These are phyloP conservation scores for Macrosteles quadrilineatus DNA, from an alignment of 1,140 invertebrate species.

Conservation along the genomic window DNA sequence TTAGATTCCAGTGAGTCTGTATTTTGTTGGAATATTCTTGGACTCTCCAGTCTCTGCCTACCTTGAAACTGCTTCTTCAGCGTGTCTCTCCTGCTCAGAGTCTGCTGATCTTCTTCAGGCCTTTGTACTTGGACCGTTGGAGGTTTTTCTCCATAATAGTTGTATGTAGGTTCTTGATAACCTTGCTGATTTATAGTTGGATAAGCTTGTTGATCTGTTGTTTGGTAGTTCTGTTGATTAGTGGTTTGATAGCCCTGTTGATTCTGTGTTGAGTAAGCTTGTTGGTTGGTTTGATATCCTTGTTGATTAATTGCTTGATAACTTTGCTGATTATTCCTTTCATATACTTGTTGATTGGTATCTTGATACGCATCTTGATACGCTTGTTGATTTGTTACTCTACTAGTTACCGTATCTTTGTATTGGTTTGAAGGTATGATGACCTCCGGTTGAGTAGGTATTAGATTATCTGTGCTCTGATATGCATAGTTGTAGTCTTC, in stretches of 20 bases:
- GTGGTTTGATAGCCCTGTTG: slow-evolving; percentile 46
- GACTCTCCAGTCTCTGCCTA: slow-evolving; percentile 33
- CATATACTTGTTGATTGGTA: slow-evolving; percentile 34
- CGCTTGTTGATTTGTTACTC: slow-evolving; percentile 52
- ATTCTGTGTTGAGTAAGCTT: slow-evolving; percentile 25
- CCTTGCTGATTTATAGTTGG: slow-evolving; percentile 50
- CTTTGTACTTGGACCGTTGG: slow-evolving; percentile 28
- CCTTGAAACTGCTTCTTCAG: slow-evolving; percentile 39
- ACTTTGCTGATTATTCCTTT: slow-evolving; percentile 52
- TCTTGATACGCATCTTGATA: slow-evolving; percentile 53
- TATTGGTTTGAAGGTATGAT: not conserved
- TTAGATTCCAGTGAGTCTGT: slow-evolving; percentile 58
- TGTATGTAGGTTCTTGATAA: slow-evolving; percentile 47
- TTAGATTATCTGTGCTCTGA: slow-evolving; percentile 61
- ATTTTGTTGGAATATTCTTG: slow-evolving; percentile 50
- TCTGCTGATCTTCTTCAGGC: slow-evolving; percentile 7
- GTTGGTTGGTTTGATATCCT: slow-evolving; percentile 47
- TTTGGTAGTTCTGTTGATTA: slow-evolving; percentile 42
- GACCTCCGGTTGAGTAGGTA: slow-evolving; percentile 41
- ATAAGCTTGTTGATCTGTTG: slow-evolving; percentile 52
- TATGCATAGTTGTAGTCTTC: slow-evolving; percentile 72
- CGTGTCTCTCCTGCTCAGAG: slow-evolving; percentile 38
- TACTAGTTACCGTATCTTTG: slow-evolving; percentile 38
- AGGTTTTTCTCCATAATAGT: slow-evolving; percentile 45
- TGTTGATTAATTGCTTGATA: slow-evolving; percentile 52